Evolutionary conservation across 2,113 vertebrate species (phyloP).

Genomic region (Epinephelus lanceolatus): DNA sequence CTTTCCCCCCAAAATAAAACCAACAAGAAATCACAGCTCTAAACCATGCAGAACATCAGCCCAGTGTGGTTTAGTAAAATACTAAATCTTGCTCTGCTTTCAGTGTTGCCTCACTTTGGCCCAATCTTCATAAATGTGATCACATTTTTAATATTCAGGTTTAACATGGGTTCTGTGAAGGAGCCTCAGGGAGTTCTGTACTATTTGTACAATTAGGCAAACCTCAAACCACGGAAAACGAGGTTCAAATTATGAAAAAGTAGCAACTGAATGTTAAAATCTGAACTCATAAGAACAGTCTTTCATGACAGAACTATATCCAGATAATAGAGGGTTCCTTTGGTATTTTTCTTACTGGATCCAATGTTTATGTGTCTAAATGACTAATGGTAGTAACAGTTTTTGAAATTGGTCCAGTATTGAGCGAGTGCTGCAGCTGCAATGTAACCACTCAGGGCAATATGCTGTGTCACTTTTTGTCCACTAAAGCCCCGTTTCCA

Average conservation of each 20-base stretch:
- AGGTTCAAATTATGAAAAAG: neutral
- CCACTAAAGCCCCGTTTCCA: too few relatives aligned
- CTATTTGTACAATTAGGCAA: neutral
- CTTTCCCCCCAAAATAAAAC: neutral
- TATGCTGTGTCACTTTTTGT: too few relatives aligned
- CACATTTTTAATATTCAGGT: neutral
- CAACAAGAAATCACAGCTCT: conserved; percentile 1
- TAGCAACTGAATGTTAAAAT: neutral
- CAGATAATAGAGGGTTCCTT: neutral
- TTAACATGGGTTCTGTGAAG: neutral
- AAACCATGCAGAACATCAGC: conserved; percentile 6
- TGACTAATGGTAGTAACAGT: too few relatives aligned
- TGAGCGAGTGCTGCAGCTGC: too few relatives aligned
- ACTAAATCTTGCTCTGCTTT: neutral
- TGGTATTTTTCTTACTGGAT: too few relatives aligned
- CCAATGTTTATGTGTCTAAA: too few relatives aligned
- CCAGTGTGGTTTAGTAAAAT: conserved; percentile 4
- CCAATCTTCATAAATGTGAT: neutral
- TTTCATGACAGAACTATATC: neutral
- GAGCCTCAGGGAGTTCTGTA: neutral
- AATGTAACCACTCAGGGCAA: too few relatives aligned
- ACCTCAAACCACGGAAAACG: neutral
- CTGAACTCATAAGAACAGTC: neutral
- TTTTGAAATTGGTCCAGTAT: too few relatives aligned
- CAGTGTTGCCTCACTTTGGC: neutral